Evolutionary conservation across 2,113 vertebrate species (phyloP).

Genomic region (Periophthalmodon schlosseri): DNA sequence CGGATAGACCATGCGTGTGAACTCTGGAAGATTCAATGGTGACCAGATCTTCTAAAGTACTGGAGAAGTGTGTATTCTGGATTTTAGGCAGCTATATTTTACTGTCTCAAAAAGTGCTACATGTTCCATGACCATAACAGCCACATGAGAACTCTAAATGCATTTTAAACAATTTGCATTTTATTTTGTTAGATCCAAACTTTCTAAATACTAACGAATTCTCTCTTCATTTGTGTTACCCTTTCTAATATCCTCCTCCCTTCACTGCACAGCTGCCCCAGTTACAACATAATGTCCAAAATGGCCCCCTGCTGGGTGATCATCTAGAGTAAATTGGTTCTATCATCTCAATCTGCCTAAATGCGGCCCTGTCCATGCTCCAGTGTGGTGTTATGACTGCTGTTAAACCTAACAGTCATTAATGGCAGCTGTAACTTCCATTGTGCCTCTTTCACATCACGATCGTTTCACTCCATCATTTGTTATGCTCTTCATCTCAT

Average conservation of each 20-base stretch:
- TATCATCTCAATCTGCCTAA: slow-evolving; percentile 50
- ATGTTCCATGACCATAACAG: too few relatives aligned
- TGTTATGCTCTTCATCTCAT: slow-evolving; percentile 51
- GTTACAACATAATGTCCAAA: slow-evolving; percentile 45
- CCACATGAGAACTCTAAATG: too few relatives aligned
- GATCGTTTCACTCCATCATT: slow-evolving; percentile 49
- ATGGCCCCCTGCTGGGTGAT: slow-evolving; percentile 50
- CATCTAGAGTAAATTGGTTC: slow-evolving; percentile 53
- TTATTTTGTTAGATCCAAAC: neutral
- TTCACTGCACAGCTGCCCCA: slow-evolving; percentile 38
- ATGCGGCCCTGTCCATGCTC: slow-evolving; percentile 38
- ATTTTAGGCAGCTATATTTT: too few relatives aligned
- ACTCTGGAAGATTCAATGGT: too few relatives aligned
- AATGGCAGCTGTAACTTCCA: slow-evolving; percentile 47
- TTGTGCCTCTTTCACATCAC: slow-evolving; percentile 34
- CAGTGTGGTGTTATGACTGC: slow-evolving; percentile 49
- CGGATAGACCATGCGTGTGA: too few relatives aligned
- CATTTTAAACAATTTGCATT: too few relatives aligned
- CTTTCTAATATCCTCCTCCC: neutral
- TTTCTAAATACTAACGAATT: neutral
- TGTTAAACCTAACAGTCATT: slow-evolving; percentile 64
- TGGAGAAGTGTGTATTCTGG: too few relatives aligned
- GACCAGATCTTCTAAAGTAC: too few relatives aligned
- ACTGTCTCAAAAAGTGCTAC: too few relatives aligned
- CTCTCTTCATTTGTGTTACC: neutral